Percentiles rank a stretch among this genome's conserved stretches.
Evolutionary conservation across 2,113 vertebrate species (phyloP).

Genomic region (Odocoileus virginianus): DNA sequence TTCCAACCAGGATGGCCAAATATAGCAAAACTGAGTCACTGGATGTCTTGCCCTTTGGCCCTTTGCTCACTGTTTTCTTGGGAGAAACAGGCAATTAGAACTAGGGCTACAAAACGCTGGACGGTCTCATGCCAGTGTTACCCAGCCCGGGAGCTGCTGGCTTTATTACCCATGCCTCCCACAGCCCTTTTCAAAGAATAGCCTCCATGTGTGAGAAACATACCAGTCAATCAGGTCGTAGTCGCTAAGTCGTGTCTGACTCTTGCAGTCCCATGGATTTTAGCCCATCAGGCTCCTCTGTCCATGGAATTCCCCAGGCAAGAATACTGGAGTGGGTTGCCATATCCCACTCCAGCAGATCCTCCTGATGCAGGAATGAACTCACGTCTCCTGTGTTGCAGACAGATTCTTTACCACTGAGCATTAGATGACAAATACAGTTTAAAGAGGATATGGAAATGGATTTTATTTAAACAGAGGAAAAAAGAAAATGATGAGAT

Average conservation of each 20-base stretch:
- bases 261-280: background rate
- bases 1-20: background rate
- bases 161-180: background rate
- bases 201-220: background rate
- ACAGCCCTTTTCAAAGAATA: background rate
- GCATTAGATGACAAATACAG: background rate
- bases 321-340: background rate
- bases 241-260: accelerated
- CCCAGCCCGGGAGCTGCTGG: background rate
- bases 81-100: background rate
- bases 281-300: background rate
- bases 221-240: background rate
- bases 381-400: background rate
- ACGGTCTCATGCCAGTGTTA: background rate
- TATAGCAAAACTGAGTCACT: background rate
- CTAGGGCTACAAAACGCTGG: accelerated
- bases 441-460: background rate
- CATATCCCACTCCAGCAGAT: background rate
- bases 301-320: background rate
- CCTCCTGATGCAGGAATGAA: background rate
- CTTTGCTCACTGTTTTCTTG: background rate
- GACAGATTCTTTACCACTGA: background rate
- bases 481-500: background rate
- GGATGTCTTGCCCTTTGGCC: background rate
- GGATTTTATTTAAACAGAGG: background rate